These are phyloP conservation scores for Sebastes fasciatus DNA, from an alignment of 2,113 vertebrate species.

Conservation along the genomic window DNA sequence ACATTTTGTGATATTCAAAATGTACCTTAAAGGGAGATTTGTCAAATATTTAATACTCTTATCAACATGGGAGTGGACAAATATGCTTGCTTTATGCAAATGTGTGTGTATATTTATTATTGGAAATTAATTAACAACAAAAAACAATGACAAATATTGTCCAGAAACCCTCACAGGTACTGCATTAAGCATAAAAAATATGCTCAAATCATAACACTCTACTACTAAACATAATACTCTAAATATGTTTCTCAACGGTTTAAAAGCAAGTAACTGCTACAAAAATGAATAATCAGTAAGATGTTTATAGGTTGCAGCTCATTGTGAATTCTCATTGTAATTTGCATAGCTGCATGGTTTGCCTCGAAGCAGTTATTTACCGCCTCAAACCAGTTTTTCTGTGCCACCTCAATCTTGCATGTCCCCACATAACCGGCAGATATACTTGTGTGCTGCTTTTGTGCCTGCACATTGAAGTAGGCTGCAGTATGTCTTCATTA, in stretches of 20 bases:
- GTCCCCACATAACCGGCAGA: conserved; percentile 6
- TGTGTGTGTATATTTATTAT: no score
- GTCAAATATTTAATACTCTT: no score
- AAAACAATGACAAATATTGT: no score
- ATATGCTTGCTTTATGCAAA: no score
- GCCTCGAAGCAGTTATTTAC: conserved; percentile 55
- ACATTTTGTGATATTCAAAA: neutral
- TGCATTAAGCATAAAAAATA: no score
- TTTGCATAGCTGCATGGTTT: conserved; percentile 49
- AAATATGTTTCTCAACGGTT: neutral
- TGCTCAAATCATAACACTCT: no score
- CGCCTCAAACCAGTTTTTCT: conserved; percentile 73
- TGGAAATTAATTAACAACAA: no score
- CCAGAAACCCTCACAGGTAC: no score
- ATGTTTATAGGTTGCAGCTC: neutral
- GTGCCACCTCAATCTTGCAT: conserved; percentile 28
- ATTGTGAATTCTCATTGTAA: neutral
- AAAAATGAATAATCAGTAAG: neutral
- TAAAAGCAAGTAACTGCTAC: neutral
- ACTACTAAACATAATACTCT: neutral
- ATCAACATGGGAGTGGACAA: no score
- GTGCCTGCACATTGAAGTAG: neutral
- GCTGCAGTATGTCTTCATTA: neutral
- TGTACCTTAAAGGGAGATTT: no score
- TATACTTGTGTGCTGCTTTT: neutral